Conservation (phyloP, 2,797 vertebrate species). For the Dermochelys coriacea region DNA sequence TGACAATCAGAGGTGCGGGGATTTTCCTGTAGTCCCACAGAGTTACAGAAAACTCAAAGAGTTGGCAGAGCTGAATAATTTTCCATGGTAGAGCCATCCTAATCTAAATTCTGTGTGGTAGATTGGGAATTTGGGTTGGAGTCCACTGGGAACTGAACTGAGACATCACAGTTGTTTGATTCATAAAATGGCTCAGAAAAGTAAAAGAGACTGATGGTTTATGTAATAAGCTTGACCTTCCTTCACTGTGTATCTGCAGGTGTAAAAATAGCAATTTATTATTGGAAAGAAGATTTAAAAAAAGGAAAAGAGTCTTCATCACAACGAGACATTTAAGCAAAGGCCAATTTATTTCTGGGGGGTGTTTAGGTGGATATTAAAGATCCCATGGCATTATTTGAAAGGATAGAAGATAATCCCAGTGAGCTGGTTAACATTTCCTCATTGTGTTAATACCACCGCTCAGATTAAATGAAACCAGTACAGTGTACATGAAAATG, state of each 20-base stretch:
- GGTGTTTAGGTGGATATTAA: background rate
- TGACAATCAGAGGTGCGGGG: background rate
- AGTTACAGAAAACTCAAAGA: background rate
- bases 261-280: background rate
- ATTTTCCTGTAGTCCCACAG: background rate
- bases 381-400: background rate
- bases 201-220: background rate
- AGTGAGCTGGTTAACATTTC: background rate
- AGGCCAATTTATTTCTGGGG: background rate
- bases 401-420: background rate
- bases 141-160: background rate
- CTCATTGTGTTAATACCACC: background rate
- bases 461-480: background rate
- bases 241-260: background rate
- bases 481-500: rapidly evolving
- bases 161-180: background rate
- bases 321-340: background rate
- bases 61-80: background rate
- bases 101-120: background rate
- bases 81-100: background rate
- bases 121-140: background rate
- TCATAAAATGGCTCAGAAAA: background rate
- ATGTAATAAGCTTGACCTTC: background rate
- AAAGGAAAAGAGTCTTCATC: background rate
- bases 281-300: background rate